phyloP scores from a whole-genome alignment of 2,113 vertebrate species.

The Prinia subflava region DNA sequence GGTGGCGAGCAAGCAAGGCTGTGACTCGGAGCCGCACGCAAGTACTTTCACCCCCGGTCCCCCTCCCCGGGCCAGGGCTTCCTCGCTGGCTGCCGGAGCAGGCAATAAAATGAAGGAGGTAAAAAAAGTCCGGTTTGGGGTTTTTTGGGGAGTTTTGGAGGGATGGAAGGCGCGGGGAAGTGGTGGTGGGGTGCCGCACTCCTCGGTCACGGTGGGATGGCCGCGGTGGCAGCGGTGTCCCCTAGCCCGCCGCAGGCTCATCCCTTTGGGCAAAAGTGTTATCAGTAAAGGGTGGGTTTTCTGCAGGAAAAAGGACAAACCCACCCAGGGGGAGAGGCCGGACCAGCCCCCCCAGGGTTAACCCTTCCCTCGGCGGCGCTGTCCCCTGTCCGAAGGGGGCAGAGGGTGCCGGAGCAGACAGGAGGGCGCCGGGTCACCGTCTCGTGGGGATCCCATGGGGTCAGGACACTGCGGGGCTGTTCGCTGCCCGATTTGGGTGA shows the following conservation, averaged over 20 bases:
- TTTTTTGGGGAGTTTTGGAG: fast-evolving
- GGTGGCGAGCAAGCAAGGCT: fast-evolving
- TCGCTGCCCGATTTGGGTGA: not conserved
- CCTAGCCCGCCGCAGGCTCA: not conserved
- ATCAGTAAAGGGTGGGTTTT: not conserved
- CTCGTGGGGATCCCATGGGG: fast-evolving
- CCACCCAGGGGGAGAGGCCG: slow-evolving; percentile 6
- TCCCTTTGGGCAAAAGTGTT: not conserved
- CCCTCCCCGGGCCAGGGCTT: not conserved
- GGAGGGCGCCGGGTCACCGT: not conserved
- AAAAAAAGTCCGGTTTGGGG: not conserved
- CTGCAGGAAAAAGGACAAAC: not conserved
- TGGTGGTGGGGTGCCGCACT: fast-evolving
- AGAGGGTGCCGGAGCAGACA: not conserved
- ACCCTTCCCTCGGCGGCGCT: not conserved
- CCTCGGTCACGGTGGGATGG: not conserved
- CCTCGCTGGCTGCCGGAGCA: not conserved
- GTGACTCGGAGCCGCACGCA: not conserved
- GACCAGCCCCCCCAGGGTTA: not conserved
- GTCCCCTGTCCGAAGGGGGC: not conserved
- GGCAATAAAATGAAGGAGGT: no score
- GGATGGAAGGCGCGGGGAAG: not conserved
- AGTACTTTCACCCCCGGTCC: not conserved
- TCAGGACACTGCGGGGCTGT: fast-evolving
- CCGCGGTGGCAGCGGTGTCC: not conserved